Base-by-base conservation (phyloP, 2,113 vertebrate species). In the Balaeniceps rex region DNA sequence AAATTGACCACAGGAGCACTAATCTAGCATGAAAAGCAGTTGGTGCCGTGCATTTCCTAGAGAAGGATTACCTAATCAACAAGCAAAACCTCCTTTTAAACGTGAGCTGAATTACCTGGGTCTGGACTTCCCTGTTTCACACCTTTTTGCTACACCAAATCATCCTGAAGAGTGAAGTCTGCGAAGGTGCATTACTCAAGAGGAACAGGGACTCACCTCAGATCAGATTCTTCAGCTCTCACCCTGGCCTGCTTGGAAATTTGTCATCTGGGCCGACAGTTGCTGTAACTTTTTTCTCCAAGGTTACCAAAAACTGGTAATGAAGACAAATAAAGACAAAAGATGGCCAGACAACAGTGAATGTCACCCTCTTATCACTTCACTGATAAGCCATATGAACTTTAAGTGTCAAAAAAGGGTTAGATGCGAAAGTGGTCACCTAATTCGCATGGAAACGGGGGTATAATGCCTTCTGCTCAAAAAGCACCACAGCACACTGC, bases 1-100 rank as follows among this genome's bases (percentile, higher is more conserved):
- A 99, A 99, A 99, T 99, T 99, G 99, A 99, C 99, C 99, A 99
- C 99, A 98, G 99, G 98, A 99, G 98, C 98, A 98, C 99, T 99
- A 99, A 99, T 99, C 99, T 99, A 98, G 98, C 98, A 98, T 99
- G 99, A 99, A 99, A 99, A 99, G 98, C 98, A 99, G 98, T 98
- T 98, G 98, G 98, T 98, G 97, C 97, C 95, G 78, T 95, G 96
- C 98, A 98, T 98, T 97, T 98, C 97, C 97, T 98, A 95, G 95
- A 97, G 97, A 98, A 97, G 94, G 95, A 98, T 97, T 97, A 97
- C 94, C 96, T 97, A 97, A 97, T 97, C 96, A 97, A 98, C 92
- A 98, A 97, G 96, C 96, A 97, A 95, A 97, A 97, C 90, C 96
- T 97, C 82, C 81, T 96, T 91, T 94, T 90, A 97, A 95, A 97